Percentiles rank a stretch among this genome's conserved stretches.
These are phyloP conservation scores for Scaptomyza parva DNA, from an alignment of 2,888 invertebrate genomes.

Conservation along the genomic window DNA sequence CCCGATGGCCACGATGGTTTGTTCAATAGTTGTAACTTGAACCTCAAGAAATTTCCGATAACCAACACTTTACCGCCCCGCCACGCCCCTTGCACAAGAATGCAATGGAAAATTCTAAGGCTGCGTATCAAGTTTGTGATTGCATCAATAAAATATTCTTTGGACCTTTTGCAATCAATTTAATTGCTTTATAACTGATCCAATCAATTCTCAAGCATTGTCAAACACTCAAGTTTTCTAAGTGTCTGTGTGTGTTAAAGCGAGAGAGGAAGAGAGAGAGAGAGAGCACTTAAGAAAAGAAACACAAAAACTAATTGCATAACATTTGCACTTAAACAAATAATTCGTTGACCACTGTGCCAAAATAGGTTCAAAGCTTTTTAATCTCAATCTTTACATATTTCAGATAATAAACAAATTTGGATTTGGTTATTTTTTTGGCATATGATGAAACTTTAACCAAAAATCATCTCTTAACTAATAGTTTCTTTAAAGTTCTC, in stretches of 20 bases:
- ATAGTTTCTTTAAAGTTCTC: neutral
- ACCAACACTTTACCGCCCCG: neutral
- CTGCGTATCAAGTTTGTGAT: slow-evolving; percentile 36
- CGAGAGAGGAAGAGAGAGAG: neutral
- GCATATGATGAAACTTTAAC: neutral
- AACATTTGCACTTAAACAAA: neutral
- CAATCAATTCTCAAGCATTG: slow-evolving; percentile 12
- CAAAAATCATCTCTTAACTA: neutral
- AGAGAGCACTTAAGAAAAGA: neutral
- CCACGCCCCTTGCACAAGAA: neutral
- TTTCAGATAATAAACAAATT: neutral
- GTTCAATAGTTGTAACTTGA: slow-evolving; percentile 7
- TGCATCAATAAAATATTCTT: slow-evolving; percentile 38
- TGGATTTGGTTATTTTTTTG: neutral
- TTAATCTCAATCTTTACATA: neutral
- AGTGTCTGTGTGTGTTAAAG: neutral
- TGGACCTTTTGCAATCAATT: slow-evolving; percentile 27
- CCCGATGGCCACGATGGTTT: slow-evolving; percentile 31
- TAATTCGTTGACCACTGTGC: neutral
- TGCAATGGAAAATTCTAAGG: slow-evolving; percentile 9
- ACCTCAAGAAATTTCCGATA: neutral
- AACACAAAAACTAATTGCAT: neutral
- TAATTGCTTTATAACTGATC: slow-evolving; percentile 20
- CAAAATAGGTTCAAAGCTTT: neutral
- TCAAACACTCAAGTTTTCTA: neutral